phyloP scores from a whole-genome alignment of 2,797 vertebrate species.

The Pseudochaenichthys georgianus region DNA sequence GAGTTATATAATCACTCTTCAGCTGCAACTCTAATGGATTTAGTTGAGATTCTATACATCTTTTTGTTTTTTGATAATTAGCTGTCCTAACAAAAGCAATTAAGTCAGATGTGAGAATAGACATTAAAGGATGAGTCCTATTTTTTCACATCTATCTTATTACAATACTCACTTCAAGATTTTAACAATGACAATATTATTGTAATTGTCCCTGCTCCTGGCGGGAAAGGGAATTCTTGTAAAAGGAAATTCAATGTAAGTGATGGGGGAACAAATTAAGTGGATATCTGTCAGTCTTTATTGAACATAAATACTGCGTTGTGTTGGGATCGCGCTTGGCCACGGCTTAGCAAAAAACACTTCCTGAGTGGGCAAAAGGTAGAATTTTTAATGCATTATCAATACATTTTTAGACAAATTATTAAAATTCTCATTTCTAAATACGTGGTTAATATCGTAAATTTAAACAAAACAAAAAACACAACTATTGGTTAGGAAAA shows the following conservation, averaged over 20 bases:
- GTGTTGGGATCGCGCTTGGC: too few relatives aligned
- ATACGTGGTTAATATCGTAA: too few relatives aligned
- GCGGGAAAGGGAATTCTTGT: not conserved
- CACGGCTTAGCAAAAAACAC: too few relatives aligned
- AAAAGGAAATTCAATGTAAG: not conserved
- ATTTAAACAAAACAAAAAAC: too few relatives aligned
- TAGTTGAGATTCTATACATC: not conserved
- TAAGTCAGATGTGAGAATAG: conserved; percentile 1
- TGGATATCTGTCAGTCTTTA: too few relatives aligned
- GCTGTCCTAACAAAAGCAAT: conserved; percentile 31
- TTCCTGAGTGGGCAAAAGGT: not conserved
- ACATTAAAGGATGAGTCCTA: not conserved
- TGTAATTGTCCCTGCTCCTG: not conserved
- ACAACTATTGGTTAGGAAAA: too few relatives aligned
- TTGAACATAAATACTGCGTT: too few relatives aligned
- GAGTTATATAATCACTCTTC: conserved; percentile 32
- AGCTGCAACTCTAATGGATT: conserved; percentile 32
- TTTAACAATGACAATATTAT: too few relatives aligned
- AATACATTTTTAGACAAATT: too few relatives aligned
- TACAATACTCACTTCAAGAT: not conserved
- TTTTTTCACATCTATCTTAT: not conserved
- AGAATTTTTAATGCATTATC: too few relatives aligned
- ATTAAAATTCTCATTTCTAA: too few relatives aligned
- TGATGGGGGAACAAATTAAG: not conserved
- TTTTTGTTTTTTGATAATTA: conserved; percentile 24